These are phyloP conservation scores for Hydropsyche tenuis DNA, from an alignment of 1,140 invertebrate species.

Conservation along the genomic window DNA sequence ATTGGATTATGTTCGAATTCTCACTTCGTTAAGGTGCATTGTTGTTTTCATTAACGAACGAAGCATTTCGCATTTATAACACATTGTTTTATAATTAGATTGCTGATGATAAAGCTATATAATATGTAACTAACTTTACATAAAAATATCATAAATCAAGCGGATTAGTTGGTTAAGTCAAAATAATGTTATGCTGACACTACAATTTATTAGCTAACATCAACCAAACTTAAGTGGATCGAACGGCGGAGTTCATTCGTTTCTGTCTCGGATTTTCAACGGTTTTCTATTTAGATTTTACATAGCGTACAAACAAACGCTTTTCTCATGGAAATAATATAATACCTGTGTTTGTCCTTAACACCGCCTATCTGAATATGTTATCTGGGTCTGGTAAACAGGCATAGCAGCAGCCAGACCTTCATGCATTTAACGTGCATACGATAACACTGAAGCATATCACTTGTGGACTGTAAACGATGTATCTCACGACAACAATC, in stretches of 20 bases:
- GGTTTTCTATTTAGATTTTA: neutral
- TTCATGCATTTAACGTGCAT: conserved; percentile 22
- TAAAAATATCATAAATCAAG: no score
- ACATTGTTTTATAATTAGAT: no score
- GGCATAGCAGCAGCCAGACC: conserved; percentile 11
- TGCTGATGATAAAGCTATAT: no score
- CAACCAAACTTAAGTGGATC: no score
- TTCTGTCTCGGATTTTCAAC: neutral
- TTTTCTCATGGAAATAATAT: conserved; percentile 4
- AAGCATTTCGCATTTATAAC: no score
- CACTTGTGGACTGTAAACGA: neutral
- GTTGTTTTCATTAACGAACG: no score
- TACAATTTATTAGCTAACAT: no score
- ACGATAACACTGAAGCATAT: neutral
- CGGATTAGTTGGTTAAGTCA: no score
- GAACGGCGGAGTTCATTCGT: neutral
- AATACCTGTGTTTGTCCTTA: conserved; percentile 20
- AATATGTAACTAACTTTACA: no score
- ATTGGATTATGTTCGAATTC: no score
- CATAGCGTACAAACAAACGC: no score
- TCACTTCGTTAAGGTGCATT: neutral
- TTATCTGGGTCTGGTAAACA: conserved; percentile 23
- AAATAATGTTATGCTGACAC: no score
- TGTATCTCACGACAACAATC: neutral
- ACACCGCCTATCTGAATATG: neutral